phyloP scores from a whole-genome alignment of 2,113 vertebrate species.

The Heterochromis multidens region DNA sequence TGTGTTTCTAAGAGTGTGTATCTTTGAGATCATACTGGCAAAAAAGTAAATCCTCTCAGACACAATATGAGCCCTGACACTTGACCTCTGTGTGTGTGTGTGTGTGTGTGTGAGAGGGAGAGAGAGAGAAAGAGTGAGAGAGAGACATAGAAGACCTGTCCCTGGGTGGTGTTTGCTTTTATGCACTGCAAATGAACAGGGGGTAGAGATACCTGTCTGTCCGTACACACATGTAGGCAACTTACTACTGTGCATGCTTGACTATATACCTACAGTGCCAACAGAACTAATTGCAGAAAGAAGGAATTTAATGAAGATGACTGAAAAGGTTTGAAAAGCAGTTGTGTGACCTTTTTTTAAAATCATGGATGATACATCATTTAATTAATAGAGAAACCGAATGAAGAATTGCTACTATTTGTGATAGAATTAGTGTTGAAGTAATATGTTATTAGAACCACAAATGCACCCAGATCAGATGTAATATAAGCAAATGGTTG shows the following conservation, averaged over 20 bases:
- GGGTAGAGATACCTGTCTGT: not conserved
- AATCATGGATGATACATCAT: not conserved
- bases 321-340: not conserved
- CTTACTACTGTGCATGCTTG: not conserved
- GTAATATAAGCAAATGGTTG: not conserved
- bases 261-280: not conserved
- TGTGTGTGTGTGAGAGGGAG: not conserved
- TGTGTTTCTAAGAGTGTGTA: not conserved
- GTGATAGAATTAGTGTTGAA: not conserved
- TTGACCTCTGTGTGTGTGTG: constrained; percentile 9
- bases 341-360: not conserved
- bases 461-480: not conserved
- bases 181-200: constrained; percentile 38
- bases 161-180: constrained; percentile 26
- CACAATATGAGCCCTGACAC: constrained; percentile 57
- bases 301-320: not conserved
- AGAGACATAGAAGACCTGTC: not conserved
- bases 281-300: not conserved
- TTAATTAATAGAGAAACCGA: not conserved
- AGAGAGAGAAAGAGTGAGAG: not conserved
- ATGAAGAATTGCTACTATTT: not conserved
- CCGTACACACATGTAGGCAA: not conserved
- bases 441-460: not conserved
- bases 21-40: constrained; percentile 44
- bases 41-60: constrained; percentile 53